phyloP scores from a whole-genome alignment of 2,888 invertebrate genomes.

The Sinelater perroti region DNA sequence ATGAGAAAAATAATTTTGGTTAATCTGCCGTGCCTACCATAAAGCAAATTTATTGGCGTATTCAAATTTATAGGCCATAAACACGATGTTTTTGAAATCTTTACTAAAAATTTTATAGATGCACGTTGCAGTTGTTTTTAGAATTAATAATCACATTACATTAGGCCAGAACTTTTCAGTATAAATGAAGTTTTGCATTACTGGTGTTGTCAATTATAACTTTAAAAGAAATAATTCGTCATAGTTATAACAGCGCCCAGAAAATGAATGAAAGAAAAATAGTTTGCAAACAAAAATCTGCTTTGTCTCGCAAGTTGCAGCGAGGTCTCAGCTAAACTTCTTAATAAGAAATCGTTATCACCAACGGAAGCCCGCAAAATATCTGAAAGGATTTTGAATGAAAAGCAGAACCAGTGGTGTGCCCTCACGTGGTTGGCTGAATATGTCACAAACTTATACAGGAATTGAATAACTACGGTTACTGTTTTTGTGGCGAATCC shows the following conservation, averaged over 20 bases:
- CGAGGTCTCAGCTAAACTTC: background rate
- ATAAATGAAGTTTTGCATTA: too few species aligned
- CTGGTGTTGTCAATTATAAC: too few species aligned
- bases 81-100: too few species aligned
- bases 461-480: conserved; percentile 11
- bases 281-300: background rate
- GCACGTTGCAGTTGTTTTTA: too few species aligned
- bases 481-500: background rate
- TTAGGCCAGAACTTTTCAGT: too few species aligned
- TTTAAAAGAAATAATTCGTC: too few species aligned
- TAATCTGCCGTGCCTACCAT: background rate
- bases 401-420: conserved; percentile 10
- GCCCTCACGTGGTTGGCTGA: conserved; percentile 5
- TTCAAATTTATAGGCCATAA: background rate
- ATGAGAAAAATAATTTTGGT: too few species aligned
- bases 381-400: conserved; percentile 12
- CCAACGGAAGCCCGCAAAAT: conserved; percentile 11
- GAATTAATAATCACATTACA: too few species aligned
- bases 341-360: conserved; percentile 16
- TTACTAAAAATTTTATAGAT: too few species aligned
- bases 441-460: conserved; percentile 2
- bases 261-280: background rate
- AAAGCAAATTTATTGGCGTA: background rate
- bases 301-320: background rate
- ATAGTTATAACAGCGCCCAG: too few species aligned